Evolutionary conservation across 1,140 invertebrate genomes (phyloP).

Genomic region (Andrena cerasifolii): DNA sequence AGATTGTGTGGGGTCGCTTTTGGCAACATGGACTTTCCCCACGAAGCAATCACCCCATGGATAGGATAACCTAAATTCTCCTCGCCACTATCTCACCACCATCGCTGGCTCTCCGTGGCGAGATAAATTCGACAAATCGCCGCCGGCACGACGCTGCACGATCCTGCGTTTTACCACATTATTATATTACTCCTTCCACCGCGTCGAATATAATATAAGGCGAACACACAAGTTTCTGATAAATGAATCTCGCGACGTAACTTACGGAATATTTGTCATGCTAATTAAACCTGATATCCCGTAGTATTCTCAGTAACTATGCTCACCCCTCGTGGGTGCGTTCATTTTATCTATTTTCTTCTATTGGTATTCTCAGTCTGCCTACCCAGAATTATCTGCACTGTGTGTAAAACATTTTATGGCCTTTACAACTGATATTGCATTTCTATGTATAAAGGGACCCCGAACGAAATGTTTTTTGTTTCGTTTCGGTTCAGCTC

Average conservation of each 20-base stretch:
- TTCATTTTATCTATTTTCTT: too few species aligned
- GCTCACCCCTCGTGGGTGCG: too few species aligned
- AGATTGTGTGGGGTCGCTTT: constrained; percentile 53
- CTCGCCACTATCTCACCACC: constrained; percentile 41
- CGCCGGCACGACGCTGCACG: constrained; percentile 35
- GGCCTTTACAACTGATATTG: too few species aligned
- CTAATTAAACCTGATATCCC: constrained; percentile 9
- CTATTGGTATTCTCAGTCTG: too few species aligned
- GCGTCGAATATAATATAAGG: background rate
- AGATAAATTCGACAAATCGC: constrained; percentile 67
- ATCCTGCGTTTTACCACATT: constrained; percentile 49
- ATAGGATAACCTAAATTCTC: constrained; percentile 42
- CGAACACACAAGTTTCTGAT: background rate
- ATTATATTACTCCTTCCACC: constrained; percentile 25
- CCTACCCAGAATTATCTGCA: too few species aligned
- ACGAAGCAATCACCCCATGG: constrained; percentile 55
- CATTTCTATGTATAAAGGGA: too few species aligned
- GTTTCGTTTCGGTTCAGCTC: too few species aligned
- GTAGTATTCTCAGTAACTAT: background rate
- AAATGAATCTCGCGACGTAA: background rate
- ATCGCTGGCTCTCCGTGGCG: constrained; percentile 32
- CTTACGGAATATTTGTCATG: background rate
- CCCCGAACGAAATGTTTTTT: too few species aligned
- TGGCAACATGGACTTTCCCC: constrained; percentile 54
- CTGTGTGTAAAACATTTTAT: too few species aligned